phyloP scores from a whole-genome alignment of 2,113 vertebrate species.

The Mus pahari region DNA sequence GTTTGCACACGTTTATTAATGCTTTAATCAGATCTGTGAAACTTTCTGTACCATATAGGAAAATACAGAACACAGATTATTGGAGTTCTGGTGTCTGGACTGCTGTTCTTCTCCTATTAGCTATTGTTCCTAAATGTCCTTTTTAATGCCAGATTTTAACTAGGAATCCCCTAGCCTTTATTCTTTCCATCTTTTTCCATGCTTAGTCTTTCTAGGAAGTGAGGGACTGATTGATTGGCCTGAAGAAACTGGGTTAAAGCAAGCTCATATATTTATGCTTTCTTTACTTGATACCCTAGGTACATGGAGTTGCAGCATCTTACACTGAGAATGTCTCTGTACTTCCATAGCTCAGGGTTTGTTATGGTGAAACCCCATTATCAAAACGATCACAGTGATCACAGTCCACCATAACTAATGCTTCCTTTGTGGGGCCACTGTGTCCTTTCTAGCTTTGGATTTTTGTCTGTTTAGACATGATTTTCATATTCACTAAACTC shows the following conservation, averaged over 20 bases:
- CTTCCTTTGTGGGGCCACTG: background rate
- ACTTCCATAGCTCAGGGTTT: constrained; percentile 18
- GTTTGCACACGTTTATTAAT: background rate
- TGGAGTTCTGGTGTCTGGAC: background rate
- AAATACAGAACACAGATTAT: background rate
- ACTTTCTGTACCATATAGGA: background rate
- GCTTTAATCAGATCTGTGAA: background rate
- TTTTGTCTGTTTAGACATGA: constrained; percentile 26
- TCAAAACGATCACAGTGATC: background rate
- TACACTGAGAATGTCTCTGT: background rate
- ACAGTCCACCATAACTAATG: background rate
- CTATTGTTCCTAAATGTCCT: background rate
- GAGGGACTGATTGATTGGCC: background rate
- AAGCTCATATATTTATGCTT: constrained; percentile 16
- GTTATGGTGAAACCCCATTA: constrained; percentile 3
- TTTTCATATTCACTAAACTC: constrained; percentile 20
- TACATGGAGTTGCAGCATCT: background rate
- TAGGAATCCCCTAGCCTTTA: background rate
- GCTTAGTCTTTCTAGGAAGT: background rate
- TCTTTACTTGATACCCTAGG: background rate
- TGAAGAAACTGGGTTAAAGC: background rate
- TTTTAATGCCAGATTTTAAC: background rate
- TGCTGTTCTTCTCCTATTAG: background rate
- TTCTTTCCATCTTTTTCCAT: background rate
- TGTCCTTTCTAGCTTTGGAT: background rate